Evolutionary conservation across 2,797 vertebrate species (phyloP).

Genomic region (Pristis pectinata): DNA sequence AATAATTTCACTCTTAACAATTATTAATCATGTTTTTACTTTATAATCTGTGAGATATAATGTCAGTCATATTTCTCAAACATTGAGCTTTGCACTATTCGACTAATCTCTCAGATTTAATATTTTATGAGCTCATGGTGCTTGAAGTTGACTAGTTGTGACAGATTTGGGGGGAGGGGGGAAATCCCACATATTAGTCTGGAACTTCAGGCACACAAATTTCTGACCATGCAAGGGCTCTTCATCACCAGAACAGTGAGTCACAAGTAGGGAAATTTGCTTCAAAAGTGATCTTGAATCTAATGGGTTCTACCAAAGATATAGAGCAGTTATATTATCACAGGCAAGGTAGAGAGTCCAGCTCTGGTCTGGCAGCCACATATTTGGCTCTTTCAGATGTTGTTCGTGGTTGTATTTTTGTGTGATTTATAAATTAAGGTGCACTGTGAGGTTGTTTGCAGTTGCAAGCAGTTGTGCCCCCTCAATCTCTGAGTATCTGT

Average conservation of each 20-base stretch:
- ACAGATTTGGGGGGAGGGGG: neutral
- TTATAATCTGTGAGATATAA: neutral
- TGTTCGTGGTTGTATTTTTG: neutral
- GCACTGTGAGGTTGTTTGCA: neutral
- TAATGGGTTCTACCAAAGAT: neutral
- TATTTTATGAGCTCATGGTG: neutral
- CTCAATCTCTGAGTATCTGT: neutral
- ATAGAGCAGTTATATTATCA: neutral
- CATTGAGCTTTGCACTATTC: neutral
- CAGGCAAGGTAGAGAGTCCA: neutral
- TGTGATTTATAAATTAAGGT: neutral
- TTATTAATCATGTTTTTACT: conserved; percentile 10
- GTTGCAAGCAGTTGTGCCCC: neutral
- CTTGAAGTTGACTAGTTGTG: neutral
- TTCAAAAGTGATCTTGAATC: neutral
- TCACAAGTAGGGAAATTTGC: neutral
- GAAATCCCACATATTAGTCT: neutral
- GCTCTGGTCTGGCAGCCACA: neutral
- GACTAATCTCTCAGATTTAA: conserved; percentile 5
- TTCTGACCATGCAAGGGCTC: neutral
- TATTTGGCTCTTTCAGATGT: neutral
- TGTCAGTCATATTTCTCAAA: neutral
- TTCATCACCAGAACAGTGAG: neutral
- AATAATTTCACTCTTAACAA: conserved; percentile 28
- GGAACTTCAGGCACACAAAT: neutral